Evolutionary conservation across 2,797 vertebrate species (phyloP).

Genomic region (Limosa lapponica): DNA sequence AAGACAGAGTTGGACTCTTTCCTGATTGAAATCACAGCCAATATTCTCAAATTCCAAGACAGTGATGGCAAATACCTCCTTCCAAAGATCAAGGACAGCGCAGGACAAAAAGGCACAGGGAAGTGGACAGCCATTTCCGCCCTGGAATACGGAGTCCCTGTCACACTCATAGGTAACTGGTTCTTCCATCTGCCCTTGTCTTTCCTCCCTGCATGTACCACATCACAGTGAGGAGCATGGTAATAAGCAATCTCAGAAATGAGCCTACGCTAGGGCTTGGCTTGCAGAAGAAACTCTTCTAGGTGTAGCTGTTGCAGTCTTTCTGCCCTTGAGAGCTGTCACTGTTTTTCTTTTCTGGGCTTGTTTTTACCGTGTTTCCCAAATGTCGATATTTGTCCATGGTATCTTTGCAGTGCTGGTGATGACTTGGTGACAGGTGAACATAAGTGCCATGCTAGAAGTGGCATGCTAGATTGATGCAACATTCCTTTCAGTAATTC

Average conservation of each 20-base stretch:
- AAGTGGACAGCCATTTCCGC: constrained; percentile 98
- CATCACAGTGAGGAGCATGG: not conserved
- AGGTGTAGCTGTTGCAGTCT: not conserved
- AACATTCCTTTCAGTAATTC: not conserved
- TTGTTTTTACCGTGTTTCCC: not conserved
- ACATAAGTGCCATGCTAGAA: not conserved
- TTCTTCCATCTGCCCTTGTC: fast-evolving
- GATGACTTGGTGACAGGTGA: not conserved
- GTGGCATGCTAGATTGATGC: not conserved
- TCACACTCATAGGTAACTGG: constrained; percentile 92
- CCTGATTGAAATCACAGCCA: constrained; percentile 97
- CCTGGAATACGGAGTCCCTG: constrained; percentile 93
- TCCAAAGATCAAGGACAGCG: constrained; percentile 94
- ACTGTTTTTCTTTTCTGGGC: not conserved
- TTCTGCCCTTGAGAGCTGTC: not conserved
- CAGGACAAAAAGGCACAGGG: constrained; percentile 97
- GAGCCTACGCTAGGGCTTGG: not conserved
- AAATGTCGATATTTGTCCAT: fast-evolving
- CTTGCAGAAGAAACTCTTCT: not conserved
- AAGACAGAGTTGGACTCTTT: constrained; percentile 97
- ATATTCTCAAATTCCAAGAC: constrained; percentile 91
- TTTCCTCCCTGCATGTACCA: not conserved
- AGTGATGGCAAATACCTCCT: constrained; percentile 86
- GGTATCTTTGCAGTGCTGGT: not conserved
- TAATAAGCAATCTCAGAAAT: not conserved